Evolutionary conservation across 2,797 vertebrate genomes (phyloP), one percentile per base, ranked within the genome.

Genomic region (Leptatherina wallacei): DNA sequence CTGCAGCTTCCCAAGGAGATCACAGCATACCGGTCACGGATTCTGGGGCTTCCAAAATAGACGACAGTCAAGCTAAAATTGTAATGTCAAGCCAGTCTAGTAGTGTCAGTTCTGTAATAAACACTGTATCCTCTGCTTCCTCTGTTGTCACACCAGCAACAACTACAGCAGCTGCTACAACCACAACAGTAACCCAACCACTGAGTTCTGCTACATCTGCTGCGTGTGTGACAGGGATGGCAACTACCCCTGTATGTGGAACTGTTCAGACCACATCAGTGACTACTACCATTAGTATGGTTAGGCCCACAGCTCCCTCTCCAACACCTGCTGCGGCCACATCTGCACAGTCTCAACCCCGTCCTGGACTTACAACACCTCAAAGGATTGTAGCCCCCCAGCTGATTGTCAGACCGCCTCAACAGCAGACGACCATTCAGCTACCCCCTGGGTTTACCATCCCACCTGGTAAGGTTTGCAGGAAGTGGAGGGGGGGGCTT

Each of bases 391-490:
- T 95, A 69, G 92, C 95, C 27, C 96, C 96, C 5, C 96, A 96
- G 91, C 85, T 96, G 87, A 95, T 97, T 77, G 95, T 96, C 88
- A 92, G 96, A 90, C 95, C 96, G 4, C 94, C 94, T 58, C 95
- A 94, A 55, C 96, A 95, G 72, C 96, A 96, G 91, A 94, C 96
- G 8, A 96, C 96, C 69, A 95, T 96, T 73, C 96, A 96, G 86
- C 94, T 96, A 78, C 96, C 95, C 42, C 95, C 96, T 27, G 96
- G 96, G 65, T 97, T 97, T 88, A 96, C 96, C 78, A 96, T 96
- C 87, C 96, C 96, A 30, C 93, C 91, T 81, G 96, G 96, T 97
- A 95, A 95, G 94, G 81, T 71, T 87, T 73, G 49, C 36, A 64
- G 70, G 56, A 64, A 49, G 33, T n/a, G 29, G 6, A 32, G 27